A percentile compares a stretch with the other conserved stretches of the same genome.
These are phyloP conservation scores for Promerops cafer DNA, from an alignment of 2,113 vertebrate genomes.

Conservation along the genomic window DNA sequence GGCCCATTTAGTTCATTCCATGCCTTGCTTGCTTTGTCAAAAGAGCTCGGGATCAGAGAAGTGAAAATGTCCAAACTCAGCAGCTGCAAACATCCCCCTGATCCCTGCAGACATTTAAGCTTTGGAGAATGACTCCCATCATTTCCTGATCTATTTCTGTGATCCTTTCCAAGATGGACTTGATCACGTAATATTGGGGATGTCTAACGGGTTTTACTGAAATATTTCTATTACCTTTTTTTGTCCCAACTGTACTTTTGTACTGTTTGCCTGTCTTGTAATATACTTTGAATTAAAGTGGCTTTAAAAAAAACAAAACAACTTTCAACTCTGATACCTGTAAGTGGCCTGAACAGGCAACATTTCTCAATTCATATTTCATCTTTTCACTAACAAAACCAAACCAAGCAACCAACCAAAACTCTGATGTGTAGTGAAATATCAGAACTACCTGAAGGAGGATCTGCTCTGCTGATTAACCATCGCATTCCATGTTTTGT, in stretches of 20 bases:
- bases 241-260: background rate
- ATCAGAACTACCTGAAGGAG: background rate
- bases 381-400: background rate
- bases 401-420: background rate
- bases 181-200: background rate
- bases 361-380: background rate
- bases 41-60: background rate
- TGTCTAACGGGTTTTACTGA: background rate
- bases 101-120: background rate
- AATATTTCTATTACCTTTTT: background rate
- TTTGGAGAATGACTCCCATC: background rate
- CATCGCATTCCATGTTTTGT: background rate
- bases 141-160: background rate
- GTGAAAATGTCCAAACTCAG: background rate
- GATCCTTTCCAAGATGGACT: background rate
- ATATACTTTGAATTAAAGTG: background rate
- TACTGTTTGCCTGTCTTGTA: constrained; percentile 38
- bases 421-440: background rate
- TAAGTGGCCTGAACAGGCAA: background rate
- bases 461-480: background rate
- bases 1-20: background rate
- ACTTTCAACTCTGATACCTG: background rate
- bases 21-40: background rate
- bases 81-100: background rate
- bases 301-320: background rate